Conservation (phyloP, 2,797 vertebrate genomes). For the Sebastes jordani region DNA sequence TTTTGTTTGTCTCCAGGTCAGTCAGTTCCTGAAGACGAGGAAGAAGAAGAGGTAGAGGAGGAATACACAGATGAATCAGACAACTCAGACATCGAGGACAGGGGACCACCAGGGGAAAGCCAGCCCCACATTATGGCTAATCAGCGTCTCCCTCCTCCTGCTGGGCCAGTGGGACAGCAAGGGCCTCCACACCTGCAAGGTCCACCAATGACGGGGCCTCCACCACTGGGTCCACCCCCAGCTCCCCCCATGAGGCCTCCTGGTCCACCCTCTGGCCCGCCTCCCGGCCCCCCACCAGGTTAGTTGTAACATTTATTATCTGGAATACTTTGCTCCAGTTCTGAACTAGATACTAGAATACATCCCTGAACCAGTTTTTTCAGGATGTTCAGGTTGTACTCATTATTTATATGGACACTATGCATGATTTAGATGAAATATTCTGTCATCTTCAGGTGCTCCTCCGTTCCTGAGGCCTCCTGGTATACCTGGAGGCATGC, state of each 20-base stretch:
- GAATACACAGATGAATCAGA: conserved; percentile 90
- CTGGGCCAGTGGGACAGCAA: conserved; percentile 76
- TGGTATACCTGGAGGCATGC: conserved; percentile 88
- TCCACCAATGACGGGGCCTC: conserved; percentile 93
- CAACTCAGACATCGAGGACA: conserved; percentile 83
- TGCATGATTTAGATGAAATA: background rate
- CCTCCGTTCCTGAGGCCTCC: conserved; percentile 96
- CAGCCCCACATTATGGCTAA: conserved; percentile 61
- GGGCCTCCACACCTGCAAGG: conserved; percentile 89
- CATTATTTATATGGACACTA: too few relatives aligned
- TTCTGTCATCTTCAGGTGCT: conserved; percentile 83
- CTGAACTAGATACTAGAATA: background rate
- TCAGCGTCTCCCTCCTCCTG: conserved; percentile 71
- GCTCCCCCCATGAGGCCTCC: conserved; percentile 95
- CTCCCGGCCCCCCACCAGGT: conserved; percentile 97
- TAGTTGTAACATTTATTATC: conserved; percentile 12
- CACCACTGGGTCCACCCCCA: conserved; percentile 93
- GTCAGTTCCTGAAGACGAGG: conserved; percentile 93
- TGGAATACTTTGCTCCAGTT: background rate
- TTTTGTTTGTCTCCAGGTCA: conserved; percentile 83
- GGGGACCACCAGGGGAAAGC: conserved; percentile 79
- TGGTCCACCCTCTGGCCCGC: conserved; percentile 93
- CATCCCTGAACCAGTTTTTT: background rate
- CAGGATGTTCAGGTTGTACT: background rate
- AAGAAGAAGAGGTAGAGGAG: conserved; percentile 93